Evolutionary conservation across 2,888 invertebrate species (phyloP), one percentile per base, ranked within the genome.

Genomic region (Tetragonisca angustula): DNA sequence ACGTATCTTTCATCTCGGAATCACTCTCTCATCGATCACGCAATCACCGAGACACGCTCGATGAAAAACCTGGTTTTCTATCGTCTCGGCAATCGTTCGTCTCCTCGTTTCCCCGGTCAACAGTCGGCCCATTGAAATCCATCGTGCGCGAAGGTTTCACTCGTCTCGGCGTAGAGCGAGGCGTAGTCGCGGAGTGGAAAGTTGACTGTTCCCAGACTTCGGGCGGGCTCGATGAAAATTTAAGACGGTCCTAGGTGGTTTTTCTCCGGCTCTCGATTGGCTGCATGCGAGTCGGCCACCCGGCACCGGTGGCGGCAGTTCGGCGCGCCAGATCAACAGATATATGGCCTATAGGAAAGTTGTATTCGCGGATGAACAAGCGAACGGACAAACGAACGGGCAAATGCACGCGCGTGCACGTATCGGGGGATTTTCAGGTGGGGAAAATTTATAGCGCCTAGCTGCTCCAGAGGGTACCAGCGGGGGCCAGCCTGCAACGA

Each of bases 401-500:
- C 62, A 65, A 54, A 80, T 65, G 71, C 62, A 74, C 67, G 76
- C 79, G 81, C 76, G 76, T 76, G 69, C 62, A 72, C 62, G 85
- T 89, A 89, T 90, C 90, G 85, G 76, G 84, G 90, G 90, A 90
- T 90, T 90, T 90, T 88, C 90, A 90, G 81, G 64, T 73, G 82
- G 67, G 67, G 43, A 85, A 88, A 90, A 90, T 90, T 90, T 90
- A 90, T 90, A 80, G 87, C 90, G 73, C 80, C 79, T 61, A 85
- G 24, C 87, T 76, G 76, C 87, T 87, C 86, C 79, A 49, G 83
- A 85, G 90, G 80, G 74, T 81, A 80, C 86, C 86, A 21, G 21
- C 21, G 11, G 74, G 74, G 79, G 32, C 79, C 61, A 62, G 59
- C 61, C 72, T 65, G 76, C 70, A 61, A 71, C 76, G 70, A 85